A percentile compares a stretch with the other conserved stretches of the same genome.
These are phyloP conservation scores for Brachystomella parvula DNA, from an alignment of 1,140 invertebrate species.

Conservation along the genomic window DNA sequence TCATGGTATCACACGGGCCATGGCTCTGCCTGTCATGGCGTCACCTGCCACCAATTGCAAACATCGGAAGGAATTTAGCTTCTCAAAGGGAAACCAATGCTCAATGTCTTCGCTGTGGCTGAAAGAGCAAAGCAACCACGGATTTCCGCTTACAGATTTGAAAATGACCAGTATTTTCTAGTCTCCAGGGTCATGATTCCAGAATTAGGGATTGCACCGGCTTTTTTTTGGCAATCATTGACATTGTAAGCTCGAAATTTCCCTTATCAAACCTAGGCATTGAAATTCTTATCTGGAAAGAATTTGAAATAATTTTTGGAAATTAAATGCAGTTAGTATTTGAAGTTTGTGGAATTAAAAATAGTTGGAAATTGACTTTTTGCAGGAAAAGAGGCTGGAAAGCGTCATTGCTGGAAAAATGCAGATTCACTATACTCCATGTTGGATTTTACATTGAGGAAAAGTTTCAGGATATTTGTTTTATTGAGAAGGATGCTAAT, in stretches of 20 bases:
- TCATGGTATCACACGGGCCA: no score
- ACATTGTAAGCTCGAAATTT: slow-evolving; percentile 18
- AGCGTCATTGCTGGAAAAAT: slow-evolving; percentile 13
- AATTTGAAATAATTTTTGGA: no score
- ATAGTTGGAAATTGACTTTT: not conserved
- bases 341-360: no score
- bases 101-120: slow-evolving; percentile 25
- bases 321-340: no score
- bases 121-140: slow-evolving; percentile 19
- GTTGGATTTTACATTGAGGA: slow-evolving; percentile 19
- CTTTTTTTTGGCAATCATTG: slow-evolving; percentile 14
- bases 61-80: no score
- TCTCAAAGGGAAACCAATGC: slow-evolving; percentile 19
- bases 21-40: no score
- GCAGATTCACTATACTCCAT: not conserved
- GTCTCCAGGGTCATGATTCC: not conserved
- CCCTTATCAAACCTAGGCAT: no score
- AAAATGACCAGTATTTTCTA: slow-evolving; percentile 17
- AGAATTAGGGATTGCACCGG: not conserved
- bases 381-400: slow-evolving; percentile 20
- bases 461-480: slow-evolving; percentile 24
- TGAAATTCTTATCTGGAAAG: no score
- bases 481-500: slow-evolving; percentile 29
- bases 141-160: slow-evolving; percentile 25
- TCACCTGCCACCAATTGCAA: no score